Conservation (phyloP, 2,113 vertebrate genomes). For the Gallinago paraguaiae region DNA sequence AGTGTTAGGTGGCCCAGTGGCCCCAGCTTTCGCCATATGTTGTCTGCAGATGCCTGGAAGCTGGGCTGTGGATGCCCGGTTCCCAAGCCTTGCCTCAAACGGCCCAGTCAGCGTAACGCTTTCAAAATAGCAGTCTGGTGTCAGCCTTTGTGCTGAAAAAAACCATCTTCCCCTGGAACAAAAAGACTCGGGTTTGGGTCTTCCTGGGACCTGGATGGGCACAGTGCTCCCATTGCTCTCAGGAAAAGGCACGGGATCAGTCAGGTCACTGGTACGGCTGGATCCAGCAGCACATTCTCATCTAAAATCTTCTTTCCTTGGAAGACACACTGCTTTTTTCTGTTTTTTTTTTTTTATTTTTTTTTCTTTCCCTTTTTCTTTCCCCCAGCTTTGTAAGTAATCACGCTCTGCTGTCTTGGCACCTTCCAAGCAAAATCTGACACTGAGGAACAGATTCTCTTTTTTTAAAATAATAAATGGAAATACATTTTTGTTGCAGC, state of each 20-base stretch:
- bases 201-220: background rate
- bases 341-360: too few species aligned
- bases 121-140: constrained; percentile 19
- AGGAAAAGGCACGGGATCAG: background rate
- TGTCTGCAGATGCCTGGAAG: constrained; percentile 25
- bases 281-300: background rate
- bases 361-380: background rate
- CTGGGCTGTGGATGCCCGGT: background rate
- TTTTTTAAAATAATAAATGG: constrained; percentile 1
- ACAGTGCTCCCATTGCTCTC: background rate
- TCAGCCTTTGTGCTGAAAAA: background rate
- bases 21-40: background rate
- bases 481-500: constrained; percentile 42
- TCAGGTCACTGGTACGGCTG: background rate
- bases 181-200: background rate
- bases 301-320: background rate
- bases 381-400: background rate
- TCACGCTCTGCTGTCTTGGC: background rate
- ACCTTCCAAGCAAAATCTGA: constrained; percentile 47
- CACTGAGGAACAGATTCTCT: constrained; percentile 3
- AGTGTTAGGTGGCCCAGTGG: background rate
- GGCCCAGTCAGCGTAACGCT: background rate
- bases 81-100: constrained; percentile 22
- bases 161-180: background rate
- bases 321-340: background rate